Conservation (phyloP, 1,140 invertebrate species). For the Habropoda laboriosa region DNA sequence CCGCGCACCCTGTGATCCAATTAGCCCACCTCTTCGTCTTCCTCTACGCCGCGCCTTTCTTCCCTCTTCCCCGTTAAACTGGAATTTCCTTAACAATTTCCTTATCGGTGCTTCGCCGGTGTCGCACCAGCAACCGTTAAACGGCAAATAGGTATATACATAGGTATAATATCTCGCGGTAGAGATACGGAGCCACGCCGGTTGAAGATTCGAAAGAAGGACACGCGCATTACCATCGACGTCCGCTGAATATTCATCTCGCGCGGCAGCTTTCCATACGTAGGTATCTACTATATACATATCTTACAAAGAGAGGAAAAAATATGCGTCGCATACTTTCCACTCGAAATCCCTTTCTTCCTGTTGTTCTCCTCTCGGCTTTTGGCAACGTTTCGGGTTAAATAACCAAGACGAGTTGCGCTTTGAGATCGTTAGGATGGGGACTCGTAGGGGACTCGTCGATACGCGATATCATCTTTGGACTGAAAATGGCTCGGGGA, state of each 20-base stretch:
- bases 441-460: neutral
- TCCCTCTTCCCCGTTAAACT: constrained; percentile 12
- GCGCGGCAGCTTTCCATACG: neutral
- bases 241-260: constrained; percentile 34
- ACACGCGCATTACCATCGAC: neutral
- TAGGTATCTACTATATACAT: neutral
- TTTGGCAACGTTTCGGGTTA: neutral
- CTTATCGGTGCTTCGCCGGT: too few species aligned
- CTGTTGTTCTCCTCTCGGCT: neutral
- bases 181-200: neutral
- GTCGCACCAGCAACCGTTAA: too few species aligned
- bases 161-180: neutral
- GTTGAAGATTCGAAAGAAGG: constrained; percentile 38
- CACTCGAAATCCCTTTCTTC: too few species aligned
- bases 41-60: constrained; percentile 14
- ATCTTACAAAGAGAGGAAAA: too few species aligned
- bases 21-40: constrained; percentile 48
- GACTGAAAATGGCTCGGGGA: constrained; percentile 25
- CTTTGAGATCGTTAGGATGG: neutral
- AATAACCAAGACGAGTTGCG: neutral
- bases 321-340: neutral
- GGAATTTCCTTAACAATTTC: neutral
- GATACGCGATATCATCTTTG: constrained; percentile 21
- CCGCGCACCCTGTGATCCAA: constrained; percentile 40
- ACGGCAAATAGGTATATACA: too few species aligned